Evolutionary conservation across 1,140 invertebrate species (phyloP), one percentile per base, ranked within the genome.

Genomic region (Drosophila littoralis): DNA sequence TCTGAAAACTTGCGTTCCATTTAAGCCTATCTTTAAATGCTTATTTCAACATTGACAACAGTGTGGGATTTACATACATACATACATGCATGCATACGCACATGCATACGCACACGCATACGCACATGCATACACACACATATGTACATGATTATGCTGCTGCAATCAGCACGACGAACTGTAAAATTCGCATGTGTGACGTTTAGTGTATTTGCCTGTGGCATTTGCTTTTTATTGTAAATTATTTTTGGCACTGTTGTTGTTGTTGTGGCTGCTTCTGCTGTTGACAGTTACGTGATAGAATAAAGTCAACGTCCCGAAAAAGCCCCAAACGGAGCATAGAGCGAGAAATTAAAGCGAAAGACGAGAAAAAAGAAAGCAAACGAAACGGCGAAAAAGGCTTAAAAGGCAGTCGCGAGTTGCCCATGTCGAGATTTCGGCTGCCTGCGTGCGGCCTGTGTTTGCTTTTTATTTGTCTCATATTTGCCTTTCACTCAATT

Each of bases 381-480:
- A 50, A 28, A 43, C 28, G 50, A 55, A 54, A 50, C 13, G 35
- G 17, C 7, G 32, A 12, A n/a, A 58, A 77, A 58, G 66, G 70
- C 69, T 81, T 65, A 63, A 81, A 69, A 75, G 60, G 55, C 69
- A 69, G 59, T 45, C 63, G 22, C 22, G 45, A 55, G 51, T 58
- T 48, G 67, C 40, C 60, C 65, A 55, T 35, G 57, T 59, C 45
- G 42, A 61, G 57, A 43, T 75, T 50, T 68, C 12, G 45, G 15
- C 32, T 55, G 48, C 7, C 28, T 60, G 35, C 36, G 52, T 68
- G 61, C 43, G 42, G 76, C 65, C 67, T 3, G 22, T 88, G 73
- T 88, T 88, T 89, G 67, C 77, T 60, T 89, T 89, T 88, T 88
- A 88, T 89, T 88, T 88, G 84, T 84, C 84, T 89, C 80, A 89